Conservation (phyloP, 2,888 invertebrate genomes). For the Acleris holmiana region DNA sequence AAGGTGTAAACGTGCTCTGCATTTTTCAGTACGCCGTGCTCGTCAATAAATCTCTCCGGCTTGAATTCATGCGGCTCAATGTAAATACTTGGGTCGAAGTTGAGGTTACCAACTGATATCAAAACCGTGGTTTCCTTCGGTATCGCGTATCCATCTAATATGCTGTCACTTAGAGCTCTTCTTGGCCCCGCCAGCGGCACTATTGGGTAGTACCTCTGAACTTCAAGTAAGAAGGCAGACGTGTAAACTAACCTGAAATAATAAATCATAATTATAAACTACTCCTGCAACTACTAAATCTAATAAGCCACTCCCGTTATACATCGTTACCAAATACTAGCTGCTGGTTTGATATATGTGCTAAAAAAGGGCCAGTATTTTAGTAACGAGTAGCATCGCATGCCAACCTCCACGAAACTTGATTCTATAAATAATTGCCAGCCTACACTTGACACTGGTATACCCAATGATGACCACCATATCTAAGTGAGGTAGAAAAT, state of each 20-base stretch:
- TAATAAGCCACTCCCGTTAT: no score
- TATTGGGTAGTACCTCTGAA: slow-evolving; percentile 82
- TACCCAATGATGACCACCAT: no score
- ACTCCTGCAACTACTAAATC: no score
- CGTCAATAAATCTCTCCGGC: slow-evolving; percentile 86
- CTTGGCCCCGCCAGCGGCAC: slow-evolving; percentile 84
- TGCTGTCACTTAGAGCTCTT: slow-evolving; percentile 59
- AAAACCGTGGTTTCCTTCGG: slow-evolving; percentile 82
- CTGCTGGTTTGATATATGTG: no score
- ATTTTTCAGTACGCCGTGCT: slow-evolving; percentile 75
- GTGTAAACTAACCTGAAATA: slow-evolving; percentile 77
- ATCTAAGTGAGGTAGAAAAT: no score
- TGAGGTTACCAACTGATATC: slow-evolving; percentile 78
- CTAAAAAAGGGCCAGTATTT: no score
- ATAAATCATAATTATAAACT: background rate
- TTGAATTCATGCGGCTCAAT: slow-evolving; percentile 83
- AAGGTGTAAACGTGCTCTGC: slow-evolving; percentile 86
- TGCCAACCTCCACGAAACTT: no score
- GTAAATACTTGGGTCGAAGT: slow-evolving; percentile 82
- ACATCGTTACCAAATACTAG: no score
- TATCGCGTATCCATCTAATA: slow-evolving; percentile 69
- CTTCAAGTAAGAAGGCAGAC: slow-evolving; percentile 83
- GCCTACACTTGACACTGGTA: no score
- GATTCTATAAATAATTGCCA: no score
- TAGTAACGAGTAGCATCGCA: no score